Percentiles rank a stretch among this genome's conserved stretches.
Evolutionary conservation across 92 coral and sea anemone species (phyloP).

Genomic region (Porites divaricata): DNA sequence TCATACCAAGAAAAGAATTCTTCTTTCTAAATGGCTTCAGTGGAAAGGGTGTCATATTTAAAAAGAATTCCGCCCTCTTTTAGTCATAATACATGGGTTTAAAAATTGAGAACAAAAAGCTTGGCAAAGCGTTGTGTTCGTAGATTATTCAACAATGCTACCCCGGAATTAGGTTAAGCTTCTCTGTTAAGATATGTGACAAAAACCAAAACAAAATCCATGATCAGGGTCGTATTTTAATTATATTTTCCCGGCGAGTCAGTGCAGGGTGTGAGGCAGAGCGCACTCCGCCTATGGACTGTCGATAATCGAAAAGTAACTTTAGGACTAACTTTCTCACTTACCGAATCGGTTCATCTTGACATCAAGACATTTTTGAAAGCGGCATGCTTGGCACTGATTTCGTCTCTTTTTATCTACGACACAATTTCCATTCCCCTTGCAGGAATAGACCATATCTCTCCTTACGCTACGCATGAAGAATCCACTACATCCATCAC

Average conservation of each 20-base stretch:
- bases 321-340: constrained; percentile 48
- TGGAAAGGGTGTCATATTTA: constrained; percentile 3
- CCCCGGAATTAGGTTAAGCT: constrained; percentile 36
- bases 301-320: constrained; percentile 35
- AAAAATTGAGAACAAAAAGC: constrained; percentile 8
- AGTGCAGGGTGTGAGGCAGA: constrained; percentile 7
- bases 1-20: constrained; percentile 15
- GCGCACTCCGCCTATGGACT: not conserved
- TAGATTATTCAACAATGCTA: constrained; percentile 38
- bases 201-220: constrained; percentile 42
- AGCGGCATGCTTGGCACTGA: constrained; percentile 99
- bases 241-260: constrained; percentile 20
- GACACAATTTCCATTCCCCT: constrained; percentile 93
- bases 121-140: constrained; percentile 13
- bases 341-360: constrained; percentile 99
- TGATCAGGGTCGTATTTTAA: constrained; percentile 38
- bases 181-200: constrained; percentile 49
- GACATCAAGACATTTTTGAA: constrained; percentile 96
- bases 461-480: constrained; percentile 98
- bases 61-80: constrained; percentile 27
- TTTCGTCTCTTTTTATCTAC: constrained; percentile 97
- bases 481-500: constrained; percentile 97
- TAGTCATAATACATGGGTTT: not conserved
- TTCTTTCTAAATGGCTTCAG: not conserved
- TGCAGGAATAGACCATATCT: constrained; percentile 97